Base-by-base conservation (phyloP, 2,113 vertebrate genomes). In the Numenius arquata region DNA sequence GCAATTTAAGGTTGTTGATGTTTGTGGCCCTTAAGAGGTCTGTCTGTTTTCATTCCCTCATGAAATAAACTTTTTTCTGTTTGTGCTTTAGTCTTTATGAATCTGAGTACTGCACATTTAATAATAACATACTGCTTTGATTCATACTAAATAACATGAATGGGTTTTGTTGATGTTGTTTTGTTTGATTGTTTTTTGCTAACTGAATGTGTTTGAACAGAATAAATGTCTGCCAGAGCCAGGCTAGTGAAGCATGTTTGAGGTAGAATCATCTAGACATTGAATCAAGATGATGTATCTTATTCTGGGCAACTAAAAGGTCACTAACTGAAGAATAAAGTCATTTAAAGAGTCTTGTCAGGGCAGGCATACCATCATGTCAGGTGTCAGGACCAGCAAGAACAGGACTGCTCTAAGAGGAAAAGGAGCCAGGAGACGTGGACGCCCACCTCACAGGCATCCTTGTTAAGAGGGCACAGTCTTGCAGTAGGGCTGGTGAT, bases 71-170 rank as follows among this genome's bases (percentile, higher is more conserved):
- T 36, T 65, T 30, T 58, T 78, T 66, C 16, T 72, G 29, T 34
- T 91, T 90, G 53, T 48, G 11, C 11, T 82, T 90, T 59, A 61
- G 58, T 76, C 34, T 85, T 85, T 83, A 59, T 63, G n/a, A 81
- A 78, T 78, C 32, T n/a, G 32, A 95, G 32, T 73, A 83, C 83
- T 76, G 11, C 14, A 79, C 15, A 7, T 40, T 14, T 72, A 88
- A 74, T 81, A 86, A 52, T 40, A 74, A 71, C 59, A 41, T 17
- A 29, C 48, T 78, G 25, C 17, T 95, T 88, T 79, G 25, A 79
- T 85, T 93, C 7, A 2, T 76, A 29, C 12, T 48, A 87, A 71
- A 52, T 78, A 87, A n/a, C 21, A 45, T 41, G 11, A 70, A 75
- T 56, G 17, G 3, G 1, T 11, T 71, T 67, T 77, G 25, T 17